Conservation (phyloP, 2,888 invertebrate genomes). For the Dynastes maya region DNA sequence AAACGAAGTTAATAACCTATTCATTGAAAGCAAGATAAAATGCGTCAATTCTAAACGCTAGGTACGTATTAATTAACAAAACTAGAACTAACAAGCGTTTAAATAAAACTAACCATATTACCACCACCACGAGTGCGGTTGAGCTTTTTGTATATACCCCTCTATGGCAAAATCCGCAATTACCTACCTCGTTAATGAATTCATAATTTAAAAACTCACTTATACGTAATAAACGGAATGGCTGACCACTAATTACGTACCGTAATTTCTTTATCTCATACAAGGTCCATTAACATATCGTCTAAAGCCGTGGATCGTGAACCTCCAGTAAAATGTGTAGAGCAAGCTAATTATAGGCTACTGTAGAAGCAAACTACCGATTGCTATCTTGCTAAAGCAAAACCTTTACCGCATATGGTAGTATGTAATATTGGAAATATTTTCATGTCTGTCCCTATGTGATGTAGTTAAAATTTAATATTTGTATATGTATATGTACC, state of each 20-base stretch:
- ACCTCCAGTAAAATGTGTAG: background rate
- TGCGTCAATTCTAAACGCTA: no score
- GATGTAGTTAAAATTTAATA: no score
- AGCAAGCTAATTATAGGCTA: constrained; percentile 9
- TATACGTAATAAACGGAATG: background rate
- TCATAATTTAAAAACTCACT: constrained; percentile 23
- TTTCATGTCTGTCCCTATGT: background rate
- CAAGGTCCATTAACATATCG: background rate
- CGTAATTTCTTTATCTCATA: constrained; percentile 16
- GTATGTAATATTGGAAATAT: background rate
- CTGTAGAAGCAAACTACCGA: constrained; percentile 7
- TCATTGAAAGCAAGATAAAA: no score
- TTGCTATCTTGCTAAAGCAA: constrained; percentile 14
- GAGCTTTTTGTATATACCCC: background rate
- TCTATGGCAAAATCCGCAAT: background rate
- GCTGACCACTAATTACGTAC: constrained; percentile 14
- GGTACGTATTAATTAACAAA: no score
- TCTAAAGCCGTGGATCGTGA: background rate
- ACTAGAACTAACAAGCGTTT: background rate
- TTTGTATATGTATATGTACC: no score
- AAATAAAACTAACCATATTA: background rate
- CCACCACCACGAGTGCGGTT: no score
- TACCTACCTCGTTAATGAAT: constrained; percentile 12
- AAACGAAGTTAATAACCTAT: no score
- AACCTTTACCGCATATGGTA: background rate